Evolutionary conservation across 1,140 invertebrate species (phyloP), one percentile per base, ranked within the genome.

Genomic region (Polyergus mexicanus): DNA sequence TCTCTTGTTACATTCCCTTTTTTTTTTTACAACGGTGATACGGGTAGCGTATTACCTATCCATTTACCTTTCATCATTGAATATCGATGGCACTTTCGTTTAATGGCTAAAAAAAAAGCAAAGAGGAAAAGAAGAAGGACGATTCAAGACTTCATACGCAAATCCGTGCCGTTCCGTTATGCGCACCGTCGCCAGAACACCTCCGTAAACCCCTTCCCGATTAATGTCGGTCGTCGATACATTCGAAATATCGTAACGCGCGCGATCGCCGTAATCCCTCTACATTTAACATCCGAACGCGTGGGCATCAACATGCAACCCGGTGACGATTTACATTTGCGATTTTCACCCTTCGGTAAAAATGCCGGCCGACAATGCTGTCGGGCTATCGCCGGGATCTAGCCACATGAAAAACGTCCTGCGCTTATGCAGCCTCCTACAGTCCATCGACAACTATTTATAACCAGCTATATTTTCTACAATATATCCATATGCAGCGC

Each of bases 311-410:
- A 83, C 78, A 83, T 65, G 81, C 81, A 84, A 77, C 81, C 44
- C 72, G 81, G 74, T 75, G 81, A 84, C 81, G 81, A 84, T 84
- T 84, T 84, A 84, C 81, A 84, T 84, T 84, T 84, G 74, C 74
- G 74, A 77, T 84, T 84, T 84, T 77, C 81, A 84, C 72, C 72
- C 74, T 65, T 28, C 44, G 74, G 74, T 47, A 84, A 84, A 84
- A 84, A 84, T 77, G 60, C 72, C 25, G 16, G 13, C n/a, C 74
- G 60, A 84, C 74, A 84, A 84, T 84, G 16, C 62, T 32, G 71
- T 54, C 62, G 47, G n/a, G 74, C 77, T 84, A 84, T 84, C 71
- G 81, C 58, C 81, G 16, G 11, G 58, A 84, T 83, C 78, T 83
- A 41, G 10, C 19, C 56, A n/a, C 56, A 83, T 83, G 78, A 83